A percentile compares a stretch with the other conserved stretches of the same genome.
Evolutionary conservation across 2,888 invertebrate genomes (phyloP).

Genomic region (Aspidiotus rigidus): DNA sequence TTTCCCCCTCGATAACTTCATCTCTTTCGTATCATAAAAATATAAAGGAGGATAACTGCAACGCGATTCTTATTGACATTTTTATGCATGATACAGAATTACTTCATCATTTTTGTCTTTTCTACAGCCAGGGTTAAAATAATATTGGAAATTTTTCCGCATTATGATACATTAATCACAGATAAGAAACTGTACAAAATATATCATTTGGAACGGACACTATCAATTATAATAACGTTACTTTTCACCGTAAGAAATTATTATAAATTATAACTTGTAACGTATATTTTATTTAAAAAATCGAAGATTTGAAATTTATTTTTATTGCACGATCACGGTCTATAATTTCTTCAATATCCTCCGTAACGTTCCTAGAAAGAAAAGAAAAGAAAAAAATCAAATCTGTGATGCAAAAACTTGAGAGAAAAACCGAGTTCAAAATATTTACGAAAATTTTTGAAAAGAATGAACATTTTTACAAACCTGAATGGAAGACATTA

Average conservation of each 20-base stretch:
- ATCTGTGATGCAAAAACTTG: background rate
- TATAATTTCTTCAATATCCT: conserved; percentile 35
- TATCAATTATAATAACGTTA: background rate
- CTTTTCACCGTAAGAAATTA: no score
- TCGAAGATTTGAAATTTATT: background rate
- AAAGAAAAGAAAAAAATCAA: conserved; percentile 8
- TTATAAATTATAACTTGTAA: background rate
- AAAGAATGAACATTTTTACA: background rate
- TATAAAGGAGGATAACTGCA: no score
- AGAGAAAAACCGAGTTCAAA: no score
- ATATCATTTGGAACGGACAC: background rate
- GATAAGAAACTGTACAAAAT: conserved; percentile 1
- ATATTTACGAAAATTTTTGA: background rate
- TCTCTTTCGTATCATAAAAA: no score
- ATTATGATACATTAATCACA: background rate
- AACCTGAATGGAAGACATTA: conserved; percentile 86
- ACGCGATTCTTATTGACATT: no score
- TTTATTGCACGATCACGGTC: background rate
- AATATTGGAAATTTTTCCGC: no score
- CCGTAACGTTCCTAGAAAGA: conserved; percentile 38
- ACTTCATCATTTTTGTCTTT: no score
- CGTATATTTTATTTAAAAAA: background rate
- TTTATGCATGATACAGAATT: no score
- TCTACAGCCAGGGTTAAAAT: no score
- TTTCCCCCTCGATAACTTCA: no score